Base-by-base conservation (phyloP, 2,113 vertebrate genomes). In the Dendropsophus ebraccatus region DNA sequence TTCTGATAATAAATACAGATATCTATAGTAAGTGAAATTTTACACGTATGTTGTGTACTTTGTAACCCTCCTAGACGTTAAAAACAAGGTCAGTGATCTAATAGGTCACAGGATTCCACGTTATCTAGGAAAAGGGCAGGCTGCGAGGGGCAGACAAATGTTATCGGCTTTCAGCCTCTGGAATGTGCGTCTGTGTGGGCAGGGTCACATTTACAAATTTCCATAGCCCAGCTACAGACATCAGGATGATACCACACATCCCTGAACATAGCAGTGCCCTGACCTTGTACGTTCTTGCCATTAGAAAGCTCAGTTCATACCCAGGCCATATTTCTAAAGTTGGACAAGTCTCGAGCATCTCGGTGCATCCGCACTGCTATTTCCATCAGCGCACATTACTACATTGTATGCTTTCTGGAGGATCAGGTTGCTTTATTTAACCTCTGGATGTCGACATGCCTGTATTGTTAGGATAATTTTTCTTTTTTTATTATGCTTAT, bases 101-200 rank as follows among this genome's bases (percentile, higher is more conserved):
- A 65, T 65, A 81, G 78, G 78, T 81, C 58, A 81, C 14, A 14
- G 56, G 37, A 62, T 45, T n/a, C 60, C 35, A 8, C 4, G 56
- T 81, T 81, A 81, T 81, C 78, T 81, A 81, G 78, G 78, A 81
- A 81, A 58, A 45, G 28, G 30, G 21, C 52, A 41, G 30, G 35
- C 52, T 23, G 30, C 8, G 8, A 19, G 45, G 32, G 37, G 56
- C 77, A 80, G 77, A 80, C 54, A 62, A 23, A 60, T 60, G 76
- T 79, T 79, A 37, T 41, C 52, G 1, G 19, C 54, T 79, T 62
- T 80, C 35, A 16, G 41, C 17, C 56, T 45, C 56, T 60, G 77
- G 77, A 80, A 62, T 80, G 77, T 80, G 8, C 6, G 77, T 62
- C 28, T 80, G 76, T 78, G 77, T 62, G 23, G 56, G 56, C 35